Evolutionary conservation across 2,113 vertebrate genomes (phyloP).

Genomic region (Todiramphus chloris): DNA sequence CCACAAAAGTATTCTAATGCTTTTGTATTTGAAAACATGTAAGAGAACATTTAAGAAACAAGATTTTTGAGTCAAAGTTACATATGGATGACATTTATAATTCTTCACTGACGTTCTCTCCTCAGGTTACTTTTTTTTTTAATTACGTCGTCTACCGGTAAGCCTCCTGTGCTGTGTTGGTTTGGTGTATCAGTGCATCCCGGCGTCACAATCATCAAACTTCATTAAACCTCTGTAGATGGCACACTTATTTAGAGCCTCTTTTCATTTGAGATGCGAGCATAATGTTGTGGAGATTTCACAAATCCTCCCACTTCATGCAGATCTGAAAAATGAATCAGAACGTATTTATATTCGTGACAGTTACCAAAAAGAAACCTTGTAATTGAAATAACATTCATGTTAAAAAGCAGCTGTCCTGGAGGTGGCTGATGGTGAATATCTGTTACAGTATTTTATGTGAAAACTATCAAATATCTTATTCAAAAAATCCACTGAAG

Average conservation of each 20-base stretch:
- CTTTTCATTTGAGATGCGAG: background rate
- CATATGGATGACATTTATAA: background rate
- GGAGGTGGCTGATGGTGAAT: background rate
- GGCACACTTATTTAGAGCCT: background rate
- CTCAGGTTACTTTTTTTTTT: background rate
- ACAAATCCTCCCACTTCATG: background rate
- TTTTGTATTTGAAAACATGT: too few species aligned
- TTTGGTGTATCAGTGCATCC: background rate
- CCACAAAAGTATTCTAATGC: background rate
- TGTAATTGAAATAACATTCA: background rate
- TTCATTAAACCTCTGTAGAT: background rate
- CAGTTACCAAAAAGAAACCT: background rate
- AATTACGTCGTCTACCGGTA: background rate
- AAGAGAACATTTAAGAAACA: background rate
- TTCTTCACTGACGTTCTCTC: background rate
- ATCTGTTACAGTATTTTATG: background rate
- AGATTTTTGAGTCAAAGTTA: background rate
- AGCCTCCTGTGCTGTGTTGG: background rate
- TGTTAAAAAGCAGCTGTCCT: background rate
- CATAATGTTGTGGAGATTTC: background rate
- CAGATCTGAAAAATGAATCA: conserved; percentile 18
- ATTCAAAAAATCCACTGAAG: background rate
- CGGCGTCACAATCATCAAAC: background rate
- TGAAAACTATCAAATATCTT: background rate
- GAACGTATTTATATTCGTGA: background rate